Conservation (phyloP, 2,888 invertebrate species). For the Drosophila prostipennis region DNA sequence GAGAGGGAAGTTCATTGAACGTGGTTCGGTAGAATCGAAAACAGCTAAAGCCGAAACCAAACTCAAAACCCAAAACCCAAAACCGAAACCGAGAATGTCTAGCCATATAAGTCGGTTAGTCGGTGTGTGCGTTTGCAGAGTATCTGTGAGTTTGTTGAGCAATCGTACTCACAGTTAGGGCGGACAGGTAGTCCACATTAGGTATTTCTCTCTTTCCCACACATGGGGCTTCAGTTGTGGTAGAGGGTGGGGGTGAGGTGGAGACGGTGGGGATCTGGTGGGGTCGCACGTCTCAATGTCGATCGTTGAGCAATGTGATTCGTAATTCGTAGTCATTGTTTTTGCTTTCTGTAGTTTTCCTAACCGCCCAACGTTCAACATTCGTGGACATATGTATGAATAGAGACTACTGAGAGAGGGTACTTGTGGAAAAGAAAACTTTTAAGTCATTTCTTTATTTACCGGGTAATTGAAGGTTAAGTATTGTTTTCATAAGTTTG, state of each 20-base stretch:
- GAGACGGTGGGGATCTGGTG: neutral
- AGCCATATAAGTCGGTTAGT: slow-evolving; percentile 45
- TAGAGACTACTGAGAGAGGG: slow-evolving; percentile 6
- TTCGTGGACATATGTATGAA: slow-evolving; percentile 1
- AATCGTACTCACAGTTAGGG: slow-evolving; percentile 48
- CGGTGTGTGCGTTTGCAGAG: slow-evolving; percentile 7
- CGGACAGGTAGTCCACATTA: slow-evolving; percentile 59
- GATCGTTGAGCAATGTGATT: slow-evolving; percentile 39
- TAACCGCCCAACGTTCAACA: neutral
- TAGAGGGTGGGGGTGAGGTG: neutral
- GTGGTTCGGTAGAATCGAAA: slow-evolving; percentile 43
- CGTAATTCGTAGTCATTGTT: slow-evolving; percentile 29
- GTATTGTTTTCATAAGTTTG: neutral
- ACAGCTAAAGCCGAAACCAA: slow-evolving; percentile 22
- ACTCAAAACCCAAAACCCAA: slow-evolving; percentile 46
- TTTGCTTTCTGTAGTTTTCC: slow-evolving; percentile 14
- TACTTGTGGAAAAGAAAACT: neutral
- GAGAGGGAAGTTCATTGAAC: slow-evolving; percentile 63
- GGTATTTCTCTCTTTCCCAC: slow-evolving; percentile 28
- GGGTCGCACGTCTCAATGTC: slow-evolving; percentile 44
- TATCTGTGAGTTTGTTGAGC: slow-evolving; percentile 28
- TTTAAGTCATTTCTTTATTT: neutral
- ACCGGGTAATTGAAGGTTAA: neutral
- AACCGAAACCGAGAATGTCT: slow-evolving; percentile 48
- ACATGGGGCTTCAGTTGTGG: neutral